Percentiles rank a stretch among this genome's conserved stretches.
Evolutionary conservation across 2,888 invertebrate species (phyloP).

Genomic region (Teleiodes luculella): DNA sequence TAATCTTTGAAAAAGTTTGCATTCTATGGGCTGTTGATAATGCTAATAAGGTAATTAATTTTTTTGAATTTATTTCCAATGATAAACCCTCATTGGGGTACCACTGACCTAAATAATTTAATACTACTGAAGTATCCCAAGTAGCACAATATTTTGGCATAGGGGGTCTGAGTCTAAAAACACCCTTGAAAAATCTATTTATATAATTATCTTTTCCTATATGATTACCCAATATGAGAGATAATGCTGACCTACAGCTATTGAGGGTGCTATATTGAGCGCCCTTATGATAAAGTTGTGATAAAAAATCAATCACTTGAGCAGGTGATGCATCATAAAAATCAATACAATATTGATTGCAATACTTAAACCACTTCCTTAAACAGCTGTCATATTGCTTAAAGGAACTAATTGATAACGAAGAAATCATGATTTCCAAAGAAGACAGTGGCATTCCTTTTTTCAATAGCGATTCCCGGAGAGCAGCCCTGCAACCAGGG

Average conservation of each 20-base stretch:
- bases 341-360: background rate
- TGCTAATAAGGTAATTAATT: background rate
- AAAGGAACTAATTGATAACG: background rate
- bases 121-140: background rate
- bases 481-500: constrained; percentile 2
- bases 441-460: background rate
- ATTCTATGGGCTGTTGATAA: background rate
- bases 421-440: background rate
- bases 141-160: background rate
- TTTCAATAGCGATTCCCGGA: background rate
- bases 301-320: no score
- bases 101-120: background rate
- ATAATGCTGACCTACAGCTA: no score
- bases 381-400: background rate
- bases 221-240: background rate
- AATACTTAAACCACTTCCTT: background rate
- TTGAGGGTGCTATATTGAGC: no score
- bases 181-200: background rate
- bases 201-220: background rate
- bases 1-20: background rate
- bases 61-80: background rate
- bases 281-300: no score
- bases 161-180: background rate
- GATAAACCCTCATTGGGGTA: background rate
- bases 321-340: background rate